Evolutionary conservation across 2,113 vertebrate genomes (phyloP).

Genomic region (Paralichthys olivaceus): DNA sequence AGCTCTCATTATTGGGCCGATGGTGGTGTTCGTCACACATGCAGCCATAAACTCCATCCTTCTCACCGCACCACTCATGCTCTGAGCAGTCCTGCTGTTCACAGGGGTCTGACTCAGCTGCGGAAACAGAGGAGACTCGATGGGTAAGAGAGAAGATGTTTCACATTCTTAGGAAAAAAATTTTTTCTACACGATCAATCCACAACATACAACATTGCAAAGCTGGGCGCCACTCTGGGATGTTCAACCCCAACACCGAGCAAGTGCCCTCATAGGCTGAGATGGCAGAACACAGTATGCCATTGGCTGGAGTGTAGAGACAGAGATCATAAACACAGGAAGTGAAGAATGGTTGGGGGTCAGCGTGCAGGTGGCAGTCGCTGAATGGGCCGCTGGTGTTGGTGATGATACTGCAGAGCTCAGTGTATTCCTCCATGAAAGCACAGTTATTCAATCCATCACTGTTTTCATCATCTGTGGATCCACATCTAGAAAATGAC

Average conservation of each 20-base stretch:
- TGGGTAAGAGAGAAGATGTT: neutral
- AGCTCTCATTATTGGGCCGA: conserved; percentile 51
- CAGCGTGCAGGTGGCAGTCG: conserved; percentile 46
- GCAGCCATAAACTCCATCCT: conserved; percentile 73
- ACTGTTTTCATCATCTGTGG: conserved; percentile 3
- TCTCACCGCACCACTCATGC: conserved; percentile 78
- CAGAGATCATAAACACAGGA: conserved; percentile 74
- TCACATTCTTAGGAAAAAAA: too few relatives aligned
- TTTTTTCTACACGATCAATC: neutral
- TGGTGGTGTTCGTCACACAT: conserved; percentile 71
- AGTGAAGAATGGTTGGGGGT: conserved; percentile 36
- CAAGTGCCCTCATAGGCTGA: conserved; percentile 69
- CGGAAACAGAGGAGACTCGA: neutral
- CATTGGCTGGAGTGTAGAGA: conserved; percentile 59
- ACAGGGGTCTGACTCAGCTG: conserved; percentile 69
- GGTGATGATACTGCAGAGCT: conserved; percentile 69
- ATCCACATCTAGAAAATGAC: conserved; percentile 51
- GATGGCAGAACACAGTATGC: conserved; percentile 65
- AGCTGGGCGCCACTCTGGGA: conserved; percentile 61
- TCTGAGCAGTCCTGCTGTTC: conserved; percentile 66
- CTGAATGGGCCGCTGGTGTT: conserved; percentile 71
- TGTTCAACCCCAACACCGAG: conserved; percentile 17
- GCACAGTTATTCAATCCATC: conserved; percentile 12
- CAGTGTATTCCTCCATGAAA: conserved; percentile 53
- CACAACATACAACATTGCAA: conserved; percentile 63